Conservation (phyloP, 2,888 invertebrate genomes). For the Andrena hattorfiana region DNA sequence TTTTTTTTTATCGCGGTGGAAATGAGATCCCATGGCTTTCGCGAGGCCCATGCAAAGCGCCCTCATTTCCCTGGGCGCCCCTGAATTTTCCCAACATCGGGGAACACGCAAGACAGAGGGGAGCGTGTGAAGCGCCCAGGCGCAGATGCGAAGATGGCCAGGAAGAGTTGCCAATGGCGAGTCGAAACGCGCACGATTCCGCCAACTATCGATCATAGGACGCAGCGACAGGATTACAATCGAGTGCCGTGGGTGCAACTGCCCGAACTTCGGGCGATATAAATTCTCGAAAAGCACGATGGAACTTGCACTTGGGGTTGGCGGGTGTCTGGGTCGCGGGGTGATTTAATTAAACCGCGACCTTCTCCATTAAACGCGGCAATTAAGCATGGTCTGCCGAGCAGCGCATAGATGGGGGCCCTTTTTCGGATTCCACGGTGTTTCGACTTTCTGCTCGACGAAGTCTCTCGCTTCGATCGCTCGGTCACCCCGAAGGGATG, state of each 20-base stretch:
- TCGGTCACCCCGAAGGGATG: conserved; percentile 17
- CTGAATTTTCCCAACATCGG: conserved; percentile 36
- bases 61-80: conserved; percentile 46
- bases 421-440: conserved; percentile 24
- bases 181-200: conserved; percentile 37
- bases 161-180: conserved; percentile 40
- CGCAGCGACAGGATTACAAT: conserved; percentile 39
- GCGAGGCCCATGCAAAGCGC: conserved; percentile 31
- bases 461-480: conserved; percentile 24
- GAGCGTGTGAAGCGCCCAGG: conserved; percentile 4
- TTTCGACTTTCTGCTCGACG: conserved; percentile 32
- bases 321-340: background rate
- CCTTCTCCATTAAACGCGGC: conserved; percentile 34
- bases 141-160: conserved; percentile 14
- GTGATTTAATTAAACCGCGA: conserved; percentile 33
- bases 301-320: no score
- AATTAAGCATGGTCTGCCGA: conserved; percentile 60
- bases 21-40: conserved; percentile 58
- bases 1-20: conserved; percentile 27
- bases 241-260: conserved; percentile 23
- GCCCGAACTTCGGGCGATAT: conserved; percentile 8
- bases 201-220: conserved; percentile 47
- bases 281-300: conserved; percentile 16
- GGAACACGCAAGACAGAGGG: conserved; percentile 14
- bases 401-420: conserved; percentile 11